Conservation (phyloP, 2,888 invertebrate species). For the Deilephila elpenor region DNA sequence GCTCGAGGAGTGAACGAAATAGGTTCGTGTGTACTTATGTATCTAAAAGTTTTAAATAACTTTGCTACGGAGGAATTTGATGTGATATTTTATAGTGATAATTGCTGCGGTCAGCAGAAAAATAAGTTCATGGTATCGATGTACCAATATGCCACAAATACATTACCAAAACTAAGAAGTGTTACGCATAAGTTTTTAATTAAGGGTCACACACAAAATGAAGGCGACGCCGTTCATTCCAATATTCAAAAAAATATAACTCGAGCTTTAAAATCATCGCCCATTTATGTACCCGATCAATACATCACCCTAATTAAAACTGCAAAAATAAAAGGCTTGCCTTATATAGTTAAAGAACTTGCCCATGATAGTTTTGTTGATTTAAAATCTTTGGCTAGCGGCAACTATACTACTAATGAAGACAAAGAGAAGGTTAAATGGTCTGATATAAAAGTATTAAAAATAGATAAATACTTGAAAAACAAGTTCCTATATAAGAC, state of each 20-base stretch:
- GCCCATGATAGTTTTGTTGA: slow-evolving; percentile 25
- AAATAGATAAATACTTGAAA: slow-evolving; percentile 18
- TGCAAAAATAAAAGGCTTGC: slow-evolving; percentile 19
- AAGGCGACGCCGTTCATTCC: slow-evolving; percentile 43
- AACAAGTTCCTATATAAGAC: slow-evolving; percentile 27
- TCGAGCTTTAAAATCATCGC: slow-evolving; percentile 33
- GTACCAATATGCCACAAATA: slow-evolving; percentile 39
- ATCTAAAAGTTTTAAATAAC: background rate
- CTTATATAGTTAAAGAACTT: slow-evolving; percentile 28
- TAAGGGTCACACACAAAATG: slow-evolving; percentile 45
- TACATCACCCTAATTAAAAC: background rate
- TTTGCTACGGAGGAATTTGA: background rate
- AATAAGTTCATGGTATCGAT: slow-evolving; percentile 32
- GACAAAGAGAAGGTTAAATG: slow-evolving; percentile 23
- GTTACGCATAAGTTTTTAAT: slow-evolving; percentile 45
- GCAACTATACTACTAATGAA: slow-evolving; percentile 9
- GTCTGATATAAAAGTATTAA: slow-evolving; percentile 26
- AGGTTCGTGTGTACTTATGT: too few relatives aligned
- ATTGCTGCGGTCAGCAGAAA: slow-evolving; percentile 20
- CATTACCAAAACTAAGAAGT: slow-evolving; percentile 35
- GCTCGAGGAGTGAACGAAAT: too few relatives aligned
- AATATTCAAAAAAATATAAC: slow-evolving; percentile 37
- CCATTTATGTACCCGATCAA: slow-evolving; percentile 29
- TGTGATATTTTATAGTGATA: slow-evolving; percentile 18
- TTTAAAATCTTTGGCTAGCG: slow-evolving; percentile 17